Conservation (phyloP, 2,113 vertebrate species). For the Crypturellus undulatus region DNA sequence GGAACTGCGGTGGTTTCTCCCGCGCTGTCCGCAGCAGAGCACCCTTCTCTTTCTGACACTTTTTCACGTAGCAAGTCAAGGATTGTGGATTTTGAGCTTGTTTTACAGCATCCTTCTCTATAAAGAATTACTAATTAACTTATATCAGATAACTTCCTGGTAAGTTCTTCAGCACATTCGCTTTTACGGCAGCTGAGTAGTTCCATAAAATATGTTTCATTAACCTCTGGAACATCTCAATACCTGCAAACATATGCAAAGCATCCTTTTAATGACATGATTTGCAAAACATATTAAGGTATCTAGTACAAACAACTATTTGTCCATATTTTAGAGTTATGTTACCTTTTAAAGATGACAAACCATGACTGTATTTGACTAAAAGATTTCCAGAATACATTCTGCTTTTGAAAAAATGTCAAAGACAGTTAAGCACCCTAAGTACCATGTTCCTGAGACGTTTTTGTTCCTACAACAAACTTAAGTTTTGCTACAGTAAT, state of each 20-base stretch:
- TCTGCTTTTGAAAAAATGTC: background rate
- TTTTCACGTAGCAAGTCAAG: background rate
- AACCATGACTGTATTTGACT: background rate
- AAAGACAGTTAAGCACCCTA: background rate
- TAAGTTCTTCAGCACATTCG: background rate
- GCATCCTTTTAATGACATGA: fast-evolving
- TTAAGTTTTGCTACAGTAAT: background rate
- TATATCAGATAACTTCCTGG: background rate
- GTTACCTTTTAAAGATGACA: background rate
- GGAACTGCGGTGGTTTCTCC: background rate
- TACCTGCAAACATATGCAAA: background rate
- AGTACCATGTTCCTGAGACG: background rate
- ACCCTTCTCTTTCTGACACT: background rate
- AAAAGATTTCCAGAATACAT: background rate
- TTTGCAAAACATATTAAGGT: background rate
- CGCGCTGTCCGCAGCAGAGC: background rate
- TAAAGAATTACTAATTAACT: conserved; percentile 67
- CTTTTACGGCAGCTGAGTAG: background rate
- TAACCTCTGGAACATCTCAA: background rate
- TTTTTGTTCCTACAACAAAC: background rate
- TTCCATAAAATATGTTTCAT: background rate
- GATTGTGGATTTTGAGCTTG: conserved; percentile 63
- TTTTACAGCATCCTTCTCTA: conserved; percentile 26
- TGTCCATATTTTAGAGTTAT: background rate
- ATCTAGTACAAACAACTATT: background rate